Percentiles rank a stretch among this genome's conserved stretches.
phyloP scores from a whole-genome alignment of 2,113 vertebrate genomes.

The Cynopterus brachyotis region DNA sequence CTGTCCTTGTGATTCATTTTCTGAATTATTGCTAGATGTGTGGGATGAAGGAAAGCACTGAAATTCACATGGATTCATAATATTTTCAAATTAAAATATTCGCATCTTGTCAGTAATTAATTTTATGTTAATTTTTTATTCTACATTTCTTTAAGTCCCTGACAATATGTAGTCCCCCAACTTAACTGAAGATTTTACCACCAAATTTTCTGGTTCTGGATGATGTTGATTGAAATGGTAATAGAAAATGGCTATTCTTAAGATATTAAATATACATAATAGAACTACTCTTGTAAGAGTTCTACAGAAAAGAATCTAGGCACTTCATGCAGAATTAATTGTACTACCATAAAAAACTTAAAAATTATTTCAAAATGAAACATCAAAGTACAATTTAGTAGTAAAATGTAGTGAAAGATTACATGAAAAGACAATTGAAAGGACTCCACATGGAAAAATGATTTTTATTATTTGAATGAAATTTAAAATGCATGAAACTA shows the following conservation, averaged over 20 bases:
- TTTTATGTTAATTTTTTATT: slow-evolving; percentile 24
- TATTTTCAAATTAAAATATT: slow-evolving; percentile 50
- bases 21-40: background rate
- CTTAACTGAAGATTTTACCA: background rate
- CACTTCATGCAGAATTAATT: background rate
- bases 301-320: background rate
- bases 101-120: background rate
- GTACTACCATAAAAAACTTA: background rate
- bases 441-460: background rate
- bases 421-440: background rate
- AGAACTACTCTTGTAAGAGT: background rate
- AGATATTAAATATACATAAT: background rate
- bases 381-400: background rate
- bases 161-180: background rate
- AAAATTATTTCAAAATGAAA: slow-evolving; percentile 12
- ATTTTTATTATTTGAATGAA: slow-evolving; percentile 12
- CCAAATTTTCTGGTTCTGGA: slow-evolving; percentile 1
- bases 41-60: background rate
- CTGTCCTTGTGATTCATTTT: background rate
- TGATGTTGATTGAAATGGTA: background rate
- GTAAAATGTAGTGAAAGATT: background rate
- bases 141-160: background rate
- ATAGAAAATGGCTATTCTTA: background rate
- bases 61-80: background rate
- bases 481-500: background rate